A percentile compares a stretch with the other conserved stretches of the same genome.
Conservation (phyloP, 2,113 vertebrate genomes). For the Pao palembangensis region DNA sequence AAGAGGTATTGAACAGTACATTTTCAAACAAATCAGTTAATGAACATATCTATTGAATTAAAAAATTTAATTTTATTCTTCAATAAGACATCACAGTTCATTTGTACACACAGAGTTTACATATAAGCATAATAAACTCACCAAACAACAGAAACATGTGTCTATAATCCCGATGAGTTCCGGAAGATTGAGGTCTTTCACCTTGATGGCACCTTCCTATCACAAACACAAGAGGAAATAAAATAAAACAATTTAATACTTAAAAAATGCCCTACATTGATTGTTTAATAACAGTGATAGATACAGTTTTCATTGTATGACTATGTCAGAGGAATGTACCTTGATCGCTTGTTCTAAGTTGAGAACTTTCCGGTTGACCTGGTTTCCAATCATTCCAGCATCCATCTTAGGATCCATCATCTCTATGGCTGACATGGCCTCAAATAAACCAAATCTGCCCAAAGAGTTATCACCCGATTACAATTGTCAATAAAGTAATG, state of each 20-base stretch:
- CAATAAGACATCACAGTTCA: too few relatives aligned
- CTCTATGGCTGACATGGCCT: constrained; percentile 99
- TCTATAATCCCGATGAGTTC: constrained; percentile 97
- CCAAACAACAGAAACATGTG: constrained; percentile 98
- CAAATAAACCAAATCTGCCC: constrained; percentile 93
- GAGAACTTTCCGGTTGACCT: constrained; percentile 97
- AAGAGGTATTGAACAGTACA: background rate
- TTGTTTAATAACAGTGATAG: too few relatives aligned
- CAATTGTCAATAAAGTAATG: background rate
- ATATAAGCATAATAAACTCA: constrained; percentile 52
- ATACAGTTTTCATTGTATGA: background rate
- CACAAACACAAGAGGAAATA: constrained; percentile 2
- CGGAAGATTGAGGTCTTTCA: constrained; percentile 90
- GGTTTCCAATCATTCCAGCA: constrained; percentile 98
- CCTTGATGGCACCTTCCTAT: constrained; percentile 92
- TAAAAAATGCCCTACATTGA: background rate
- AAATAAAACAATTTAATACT: background rate
- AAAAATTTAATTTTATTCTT: too few relatives aligned
- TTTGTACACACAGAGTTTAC: background rate
- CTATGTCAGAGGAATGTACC: constrained; percentile 66
- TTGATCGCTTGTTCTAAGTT: constrained; percentile 98
- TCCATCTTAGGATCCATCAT: constrained; percentile 99
- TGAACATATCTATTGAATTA: too few relatives aligned
- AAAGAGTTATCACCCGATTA: background rate
- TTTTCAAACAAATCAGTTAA: constrained; percentile 3